phyloP scores from a whole-genome alignment of 2,113 vertebrate species.

The Anseranas semipalmata region DNA sequence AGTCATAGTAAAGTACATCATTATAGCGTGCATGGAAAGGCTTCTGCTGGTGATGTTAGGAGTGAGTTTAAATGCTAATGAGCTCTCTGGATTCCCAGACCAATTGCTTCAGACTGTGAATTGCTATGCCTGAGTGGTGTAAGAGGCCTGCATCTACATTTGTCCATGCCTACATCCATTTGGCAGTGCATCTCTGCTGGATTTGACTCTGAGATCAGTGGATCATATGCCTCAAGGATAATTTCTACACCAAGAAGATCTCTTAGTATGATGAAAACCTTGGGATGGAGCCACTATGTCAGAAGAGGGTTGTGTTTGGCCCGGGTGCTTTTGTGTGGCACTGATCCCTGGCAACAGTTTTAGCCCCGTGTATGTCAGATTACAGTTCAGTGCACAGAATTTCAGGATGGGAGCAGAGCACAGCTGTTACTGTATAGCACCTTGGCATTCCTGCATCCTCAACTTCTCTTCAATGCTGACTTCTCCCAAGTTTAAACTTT shows the following conservation, averaged over 20 bases:
- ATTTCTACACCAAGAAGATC: not conserved
- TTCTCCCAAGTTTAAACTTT: not conserved
- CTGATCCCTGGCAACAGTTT: conserved; percentile 37
- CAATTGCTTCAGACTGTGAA: not conserved
- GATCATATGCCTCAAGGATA: not conserved
- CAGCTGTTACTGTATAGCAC: conserved; percentile 42
- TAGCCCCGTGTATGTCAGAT: conserved; percentile 43
- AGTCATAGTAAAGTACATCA: not conserved
- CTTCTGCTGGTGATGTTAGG: not conserved
- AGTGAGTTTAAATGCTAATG: not conserved
- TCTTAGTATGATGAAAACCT: conserved; percentile 14
- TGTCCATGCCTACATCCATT: not conserved
- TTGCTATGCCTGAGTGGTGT: not conserved
- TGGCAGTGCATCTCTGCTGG: not conserved
- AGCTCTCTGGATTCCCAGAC: not conserved
- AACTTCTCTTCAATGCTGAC: not conserved
- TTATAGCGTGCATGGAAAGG: not conserved
- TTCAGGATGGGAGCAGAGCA: conserved; percentile 31
- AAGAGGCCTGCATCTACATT: not conserved
- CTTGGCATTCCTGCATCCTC: conserved; percentile 18
- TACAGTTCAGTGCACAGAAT: conserved; percentile 22
- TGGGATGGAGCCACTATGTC: conserved; percentile 25
- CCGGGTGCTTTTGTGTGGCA: conserved; percentile 28
- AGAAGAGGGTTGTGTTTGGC: conserved; percentile 35
- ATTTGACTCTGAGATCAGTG: not conserved